A percentile compares a stretch with the other conserved stretches of the same genome.
Conservation (phyloP, 2,797 vertebrate species). For the Syncerus caffer region DNA sequence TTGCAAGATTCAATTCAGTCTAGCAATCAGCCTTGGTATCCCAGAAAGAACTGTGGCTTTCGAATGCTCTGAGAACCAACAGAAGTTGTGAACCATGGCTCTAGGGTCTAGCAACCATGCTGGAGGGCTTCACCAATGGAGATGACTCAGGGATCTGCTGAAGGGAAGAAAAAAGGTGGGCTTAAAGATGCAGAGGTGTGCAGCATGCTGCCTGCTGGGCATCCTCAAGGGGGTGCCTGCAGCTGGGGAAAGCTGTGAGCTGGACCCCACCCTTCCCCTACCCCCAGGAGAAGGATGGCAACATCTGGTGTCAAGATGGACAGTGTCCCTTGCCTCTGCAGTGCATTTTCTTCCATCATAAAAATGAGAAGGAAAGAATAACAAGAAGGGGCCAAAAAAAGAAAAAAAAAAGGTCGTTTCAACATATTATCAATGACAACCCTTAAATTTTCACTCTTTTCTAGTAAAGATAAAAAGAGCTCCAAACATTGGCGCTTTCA, state of each 20-base stretch:
- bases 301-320: background rate
- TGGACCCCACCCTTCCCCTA: background rate
- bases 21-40: background rate
- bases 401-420: background rate
- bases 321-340: background rate
- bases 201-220: background rate
- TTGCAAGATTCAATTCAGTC: background rate
- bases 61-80: background rate
- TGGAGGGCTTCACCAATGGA: background rate
- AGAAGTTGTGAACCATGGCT: background rate
- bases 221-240: background rate
- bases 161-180: background rate
- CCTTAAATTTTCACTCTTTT: background rate
- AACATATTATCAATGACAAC: background rate
- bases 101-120: background rate
- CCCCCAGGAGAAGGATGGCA: background rate
- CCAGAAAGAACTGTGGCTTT: background rate
- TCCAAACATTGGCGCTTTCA: background rate
- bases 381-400: background rate
- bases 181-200: background rate
- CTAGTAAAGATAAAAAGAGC: background rate
- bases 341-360: background rate
- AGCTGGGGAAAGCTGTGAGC: background rate
- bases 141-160: background rate
- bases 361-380: background rate